Percentiles rank a stretch among this genome's conserved stretches.
These are phyloP conservation scores for Proales similis DNA, from an alignment of 1,140 invertebrate species.

Conservation along the genomic window DNA sequence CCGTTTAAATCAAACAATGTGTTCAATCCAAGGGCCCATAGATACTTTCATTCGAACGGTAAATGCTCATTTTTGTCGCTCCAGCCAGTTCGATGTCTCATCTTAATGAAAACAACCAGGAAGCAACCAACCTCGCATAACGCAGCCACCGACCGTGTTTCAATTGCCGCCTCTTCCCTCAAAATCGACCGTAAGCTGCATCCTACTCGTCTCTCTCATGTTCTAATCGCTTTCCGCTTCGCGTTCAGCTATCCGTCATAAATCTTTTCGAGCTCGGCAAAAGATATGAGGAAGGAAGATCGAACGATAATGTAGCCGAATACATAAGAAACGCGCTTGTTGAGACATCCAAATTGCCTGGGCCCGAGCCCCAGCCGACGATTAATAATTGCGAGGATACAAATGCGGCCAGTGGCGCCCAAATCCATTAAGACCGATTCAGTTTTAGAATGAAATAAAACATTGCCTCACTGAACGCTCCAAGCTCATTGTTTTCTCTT, in stretches of 20 bases:
- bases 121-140: constrained; percentile 43
- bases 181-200: constrained; percentile 7
- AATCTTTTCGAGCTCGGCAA: constrained; percentile 25
- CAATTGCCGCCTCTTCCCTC: constrained; percentile 45
- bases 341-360: too few species aligned
- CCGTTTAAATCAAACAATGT: constrained; percentile 43
- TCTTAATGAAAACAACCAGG: constrained; percentile 40
- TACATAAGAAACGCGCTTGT: too few species aligned
- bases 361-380: too few species aligned
- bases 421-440: too few species aligned
- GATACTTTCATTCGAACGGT: constrained; percentile 49
- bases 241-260: constrained; percentile 30
- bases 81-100: neutral
- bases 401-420: too few species aligned
- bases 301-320: constrained; percentile 16
- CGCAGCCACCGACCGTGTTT: constrained; percentile 48
- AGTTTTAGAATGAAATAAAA: too few species aligned
- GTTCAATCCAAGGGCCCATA: constrained; percentile 48
- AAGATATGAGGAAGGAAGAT: constrained; percentile 23
- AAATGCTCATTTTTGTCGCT: neutral
- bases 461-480: too few species aligned
- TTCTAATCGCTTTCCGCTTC: too few species aligned
- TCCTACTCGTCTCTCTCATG: neutral
- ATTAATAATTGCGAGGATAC: too few species aligned
- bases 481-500: too few species aligned